Evolutionary conservation across 2,888 invertebrate species (phyloP), one percentile per base, ranked within the genome.

Genomic region (Sesamia inferens): DNA sequence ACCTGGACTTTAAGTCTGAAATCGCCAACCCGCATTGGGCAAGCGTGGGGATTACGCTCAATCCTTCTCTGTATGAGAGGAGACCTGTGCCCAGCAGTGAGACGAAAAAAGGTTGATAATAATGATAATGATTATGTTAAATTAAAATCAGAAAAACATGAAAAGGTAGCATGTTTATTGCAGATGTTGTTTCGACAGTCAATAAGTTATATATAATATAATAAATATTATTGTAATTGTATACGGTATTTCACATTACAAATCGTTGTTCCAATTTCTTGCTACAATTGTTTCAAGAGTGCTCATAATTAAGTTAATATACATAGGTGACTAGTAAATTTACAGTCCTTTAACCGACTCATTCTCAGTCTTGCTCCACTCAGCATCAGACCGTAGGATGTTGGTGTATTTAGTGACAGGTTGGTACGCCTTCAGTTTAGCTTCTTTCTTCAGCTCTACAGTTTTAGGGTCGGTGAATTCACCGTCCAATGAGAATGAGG

Each of bases 401-500:
- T 72, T 74, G 13, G 95, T 94, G 85, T 89, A 92, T 58, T 90
- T 83, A 72, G 87, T 87, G 58, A 90, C 86, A 19, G 88, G 90
- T 61, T 90, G 88, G 86, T 97, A 97, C 0, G 93, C 91, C 47
- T 91, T 88, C 74, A 95, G 87, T 64, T 93, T 88, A 11, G 96
- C 94, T 68, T 93, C 88, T 19, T 90, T 88, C 71, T 96, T 93
- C 22, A 93, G 89, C 84, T 96, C 86, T 76, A 92, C 88, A 6
- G 96, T 94, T 54, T 93, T 90, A 6, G 94, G 92, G 63, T 96
- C 94, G 78, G 94, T 94, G 61, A 93, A 91, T 24, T 95, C 94
- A 1, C 91, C 91, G 42, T 93, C 92, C 24, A 97, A 87, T 39
- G 97, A 96, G 91, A 96, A 97, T 7, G 96, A 95, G 5, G 97